phyloP scores from a whole-genome alignment of 1,140 invertebrate genomes.

The Ceratitis capitata region DNA sequence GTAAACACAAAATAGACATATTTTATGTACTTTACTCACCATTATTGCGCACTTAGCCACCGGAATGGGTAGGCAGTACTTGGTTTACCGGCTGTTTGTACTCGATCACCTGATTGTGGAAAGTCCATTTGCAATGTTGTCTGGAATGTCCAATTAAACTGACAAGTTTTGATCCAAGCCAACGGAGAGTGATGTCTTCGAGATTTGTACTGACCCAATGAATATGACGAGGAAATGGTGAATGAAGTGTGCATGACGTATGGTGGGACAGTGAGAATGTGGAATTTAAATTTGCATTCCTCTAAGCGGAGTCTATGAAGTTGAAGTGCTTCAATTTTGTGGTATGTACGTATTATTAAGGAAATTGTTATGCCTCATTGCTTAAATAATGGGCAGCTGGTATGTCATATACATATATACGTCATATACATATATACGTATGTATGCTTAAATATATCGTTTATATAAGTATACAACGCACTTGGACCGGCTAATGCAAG shows the following conservation, averaged over 20 bases:
- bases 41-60: neutral
- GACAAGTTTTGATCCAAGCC: neutral
- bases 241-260: neutral
- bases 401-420: neutral
- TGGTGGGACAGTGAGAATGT: neutral
- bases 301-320: neutral
- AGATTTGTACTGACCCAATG: neutral
- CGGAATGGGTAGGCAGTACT: neutral
- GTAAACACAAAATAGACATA: slow-evolving; percentile 1
- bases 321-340: neutral
- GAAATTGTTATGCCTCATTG: neutral
- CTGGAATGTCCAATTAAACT: slow-evolving; percentile 29
- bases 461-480: no score
- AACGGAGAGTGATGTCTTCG: neutral
- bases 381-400: neutral
- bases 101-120: neutral
- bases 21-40: neutral
- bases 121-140: slow-evolving; percentile 26
- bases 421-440: neutral
- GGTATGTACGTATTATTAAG: neutral
- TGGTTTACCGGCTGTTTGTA: no score
- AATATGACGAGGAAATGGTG: no score
- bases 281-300: slow-evolving; percentile 35
- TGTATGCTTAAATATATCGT: neutral
- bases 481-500: no score